Evolutionary conservation across 1,140 invertebrate species (phyloP), one percentile per base, ranked within the genome.

Genomic region (Oscheius sp.): DNA sequence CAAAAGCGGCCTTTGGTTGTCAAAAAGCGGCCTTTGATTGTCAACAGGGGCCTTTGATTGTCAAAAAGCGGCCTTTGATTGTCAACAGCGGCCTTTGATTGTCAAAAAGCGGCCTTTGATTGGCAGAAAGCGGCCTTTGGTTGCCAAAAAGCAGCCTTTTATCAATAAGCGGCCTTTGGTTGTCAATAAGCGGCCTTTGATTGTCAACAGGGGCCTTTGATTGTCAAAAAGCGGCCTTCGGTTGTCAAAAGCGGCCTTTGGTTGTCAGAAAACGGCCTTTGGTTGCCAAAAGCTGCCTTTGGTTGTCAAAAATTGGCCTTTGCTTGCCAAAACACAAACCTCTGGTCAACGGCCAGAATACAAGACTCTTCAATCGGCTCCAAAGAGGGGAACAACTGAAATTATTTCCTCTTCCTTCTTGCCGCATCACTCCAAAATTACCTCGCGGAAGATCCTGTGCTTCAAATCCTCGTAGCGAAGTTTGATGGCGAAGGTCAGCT

Each of bases 331-430:
- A 18, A 23, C 23, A 18, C 42, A 18, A 10, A 63, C 61, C 18
- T 63, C 31, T 63, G 61, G 35, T 63, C 61, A 38, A 63, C 61
- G 0, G 61, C 61, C 32, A 63, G 32, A 1, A 63, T 63, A 34
- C 61, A 63, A 10, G 31, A 63, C 26, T 63, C 10, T n/a, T 34
- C 61, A 10, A 63, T 63, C 4, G 18, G 15, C 31, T 13, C 61
- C 15, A 63, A 32, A 10, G 20, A 4, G 15, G 15, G 10, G 36
- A 63, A 63, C 28, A 45, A 45, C 42, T 45, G n/a, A n/a, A n/a
- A n/a, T n/a, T n/a, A n/a, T n/a, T n/a, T n/a, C n/a, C n/a, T n/a
- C n/a, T n/a, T n/a, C n/a, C n/a, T n/a, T n/a, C n/a, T n/a, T n/a
- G n/a, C n/a, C n/a, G n/a, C n/a, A n/a, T n/a, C n/a, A n/a, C n/a